Evolutionary conservation across 2,888 invertebrate species (phyloP).

Genomic region (Monochamus alternatus): DNA sequence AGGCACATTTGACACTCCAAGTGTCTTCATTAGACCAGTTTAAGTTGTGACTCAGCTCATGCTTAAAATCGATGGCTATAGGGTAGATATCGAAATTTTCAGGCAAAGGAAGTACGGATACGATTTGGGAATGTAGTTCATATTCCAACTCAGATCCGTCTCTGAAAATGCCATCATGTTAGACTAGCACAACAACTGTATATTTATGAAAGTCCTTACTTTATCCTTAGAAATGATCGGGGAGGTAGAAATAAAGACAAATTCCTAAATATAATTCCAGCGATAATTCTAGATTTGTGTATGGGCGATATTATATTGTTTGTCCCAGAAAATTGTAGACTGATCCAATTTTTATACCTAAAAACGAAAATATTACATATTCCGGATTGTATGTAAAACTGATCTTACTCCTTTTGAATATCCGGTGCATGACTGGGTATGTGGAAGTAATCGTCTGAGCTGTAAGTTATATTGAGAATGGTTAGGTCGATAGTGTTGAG

Average conservation of each 20-base stretch:
- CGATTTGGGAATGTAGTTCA: slow-evolving; percentile 76
- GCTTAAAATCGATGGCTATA: slow-evolving; percentile 71
- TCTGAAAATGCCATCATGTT: slow-evolving; percentile 67
- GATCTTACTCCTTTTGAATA: slow-evolving; percentile 22
- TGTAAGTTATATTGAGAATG: slow-evolving; percentile 45
- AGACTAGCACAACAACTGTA: background rate
- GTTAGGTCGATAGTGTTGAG: slow-evolving; percentile 54
- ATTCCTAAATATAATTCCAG: slow-evolving; percentile 77
- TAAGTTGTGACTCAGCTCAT: slow-evolving; percentile 68
- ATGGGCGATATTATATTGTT: slow-evolving; percentile 26
- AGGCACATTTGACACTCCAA: slow-evolving; percentile 72
- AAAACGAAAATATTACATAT: slow-evolving; percentile 19
- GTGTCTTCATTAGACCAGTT: slow-evolving; percentile 65
- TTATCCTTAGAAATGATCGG: slow-evolving; percentile 76
- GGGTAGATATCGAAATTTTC: slow-evolving; percentile 57
- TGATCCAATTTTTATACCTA: slow-evolving; percentile 44
- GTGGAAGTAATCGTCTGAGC: slow-evolving; percentile 41
- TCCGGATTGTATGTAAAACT: background rate
- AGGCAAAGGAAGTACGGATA: slow-evolving; percentile 65
- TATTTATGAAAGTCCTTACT: slow-evolving; percentile 71
- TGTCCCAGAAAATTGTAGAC: slow-evolving; percentile 49
- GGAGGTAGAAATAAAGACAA: slow-evolving; percentile 77
- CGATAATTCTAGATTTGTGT: slow-evolving; percentile 51
- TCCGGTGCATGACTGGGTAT: slow-evolving; percentile 39
- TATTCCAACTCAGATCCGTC: slow-evolving; percentile 80